Base-by-base conservation (phyloP, 2,888 invertebrate species). In the Bembecia ichneumoniformis region DNA sequence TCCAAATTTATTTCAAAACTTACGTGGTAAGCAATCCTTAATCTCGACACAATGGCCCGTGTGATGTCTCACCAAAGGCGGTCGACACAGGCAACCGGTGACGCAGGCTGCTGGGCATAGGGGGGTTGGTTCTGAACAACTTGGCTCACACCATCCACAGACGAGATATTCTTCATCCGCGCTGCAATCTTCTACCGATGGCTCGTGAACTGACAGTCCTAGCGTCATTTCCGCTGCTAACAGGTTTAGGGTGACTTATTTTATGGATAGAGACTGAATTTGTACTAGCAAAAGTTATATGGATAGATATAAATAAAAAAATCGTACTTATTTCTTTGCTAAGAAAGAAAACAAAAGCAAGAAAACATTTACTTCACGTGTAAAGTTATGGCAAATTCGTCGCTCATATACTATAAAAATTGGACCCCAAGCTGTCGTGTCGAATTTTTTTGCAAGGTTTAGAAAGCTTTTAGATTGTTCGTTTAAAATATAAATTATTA, bases 81-180 rank as follows among this genome's bases (percentile, higher is more conserved):
- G 79, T 0, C 71, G 60, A 53, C 83, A 83, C 0, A 77, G 63
- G 47, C 83, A 83, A 4, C 83, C 83, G 0, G 71, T 58, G 0
- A 68, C 71, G 62, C 84, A 82, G 7, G 67, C 63, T 5, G 46
- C 52, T 1, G 75, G 69, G 49, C 80, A 81, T 3, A 45, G 20
- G 0, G 78, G 77, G 0, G 53, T 10, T 0, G 75, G 82, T 11
- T 70, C 63, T 4, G 68, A 73, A 49, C 83, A 83, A 56, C 71
- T 79, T 0, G 74, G 72, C 58, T 83, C 82, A 49, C 83, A 83
- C 75, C 76, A 78, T 0, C 82, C 83, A 49, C 83, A 83, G 0
- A 68, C 61, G 14, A 74, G 64, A 58, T 66, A 83, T 54, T 73
- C 77, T 55, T 83, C 83, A 28, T 78, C 73, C 0, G 70, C 57